phyloP scores from a whole-genome alignment of 2,888 invertebrate species.

The Tetranychus truncatus region DNA sequence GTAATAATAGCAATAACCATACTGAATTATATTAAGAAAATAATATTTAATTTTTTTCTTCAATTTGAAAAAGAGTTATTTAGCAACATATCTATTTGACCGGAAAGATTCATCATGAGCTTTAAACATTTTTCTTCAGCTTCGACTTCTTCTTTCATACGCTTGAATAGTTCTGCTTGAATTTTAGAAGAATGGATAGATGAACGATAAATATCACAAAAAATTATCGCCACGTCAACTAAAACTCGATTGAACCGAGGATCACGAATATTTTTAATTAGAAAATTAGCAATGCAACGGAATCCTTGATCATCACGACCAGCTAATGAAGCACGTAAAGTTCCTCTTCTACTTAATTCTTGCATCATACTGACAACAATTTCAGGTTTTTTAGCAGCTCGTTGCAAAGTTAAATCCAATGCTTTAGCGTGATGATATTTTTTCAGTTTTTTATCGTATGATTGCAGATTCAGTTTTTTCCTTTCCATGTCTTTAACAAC shows the following conservation, averaged over 20 bases:
- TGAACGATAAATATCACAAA: conserved; percentile 39
- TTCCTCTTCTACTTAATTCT: conserved; percentile 64
- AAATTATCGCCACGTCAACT: conserved; percentile 50
- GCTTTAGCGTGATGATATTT: conserved; percentile 19
- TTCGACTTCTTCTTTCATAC: background rate
- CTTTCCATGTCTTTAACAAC: background rate
- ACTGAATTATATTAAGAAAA: background rate
- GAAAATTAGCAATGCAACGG: conserved; percentile 49
- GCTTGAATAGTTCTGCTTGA: background rate
- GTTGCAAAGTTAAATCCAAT: conserved; percentile 4
- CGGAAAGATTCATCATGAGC: background rate
- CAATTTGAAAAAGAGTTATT: conserved; percentile 2
- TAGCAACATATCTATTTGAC: conserved; percentile 6
- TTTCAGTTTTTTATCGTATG: conserved; percentile 15
- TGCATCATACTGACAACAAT: conserved; percentile 59
- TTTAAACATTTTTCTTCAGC: background rate
- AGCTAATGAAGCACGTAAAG: conserved; percentile 52
- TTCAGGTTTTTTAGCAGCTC: conserved; percentile 41
- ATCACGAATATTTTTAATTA: conserved; percentile 53
- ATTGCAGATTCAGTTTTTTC: background rate
- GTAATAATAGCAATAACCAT: no score
- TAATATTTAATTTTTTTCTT: background rate
- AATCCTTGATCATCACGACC: conserved; percentile 50
- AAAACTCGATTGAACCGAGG: conserved; percentile 53
- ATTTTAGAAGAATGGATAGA: conserved; percentile 13